These are phyloP conservation scores for Columbina picui DNA, from an alignment of 2,113 vertebrate species.

Conservation along the genomic window DNA sequence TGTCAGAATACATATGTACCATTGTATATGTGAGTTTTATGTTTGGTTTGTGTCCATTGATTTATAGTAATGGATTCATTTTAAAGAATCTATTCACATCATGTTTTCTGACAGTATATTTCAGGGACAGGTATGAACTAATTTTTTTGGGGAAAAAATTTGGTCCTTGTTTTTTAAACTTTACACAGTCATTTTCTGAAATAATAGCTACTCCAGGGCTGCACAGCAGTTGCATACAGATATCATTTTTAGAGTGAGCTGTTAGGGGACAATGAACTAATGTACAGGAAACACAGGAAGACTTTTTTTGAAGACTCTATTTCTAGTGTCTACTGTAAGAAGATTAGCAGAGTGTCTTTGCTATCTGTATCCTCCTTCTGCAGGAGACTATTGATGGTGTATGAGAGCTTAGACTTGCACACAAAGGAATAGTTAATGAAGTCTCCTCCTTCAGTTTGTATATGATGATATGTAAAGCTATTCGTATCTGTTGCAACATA, in stretches of 20 bases:
- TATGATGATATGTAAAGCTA: not conserved
- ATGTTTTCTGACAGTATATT: not conserved
- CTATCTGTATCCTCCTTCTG: not conserved
- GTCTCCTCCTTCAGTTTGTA: not conserved
- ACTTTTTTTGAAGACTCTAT: not conserved
- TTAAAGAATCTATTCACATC: not conserved
- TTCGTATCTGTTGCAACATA: not conserved
- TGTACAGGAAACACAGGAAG: not conserved
- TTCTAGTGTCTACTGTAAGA: not conserved
- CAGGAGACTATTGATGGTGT: not conserved
- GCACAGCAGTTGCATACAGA: not conserved
- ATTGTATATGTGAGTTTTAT: not conserved
- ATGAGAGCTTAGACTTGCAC: not conserved
- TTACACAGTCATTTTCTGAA: not conserved
- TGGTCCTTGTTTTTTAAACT: not conserved
- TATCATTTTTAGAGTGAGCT: not conserved
- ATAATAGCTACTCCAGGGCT: not conserved
- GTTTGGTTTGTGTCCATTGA: not conserved
- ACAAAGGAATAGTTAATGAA: not conserved
- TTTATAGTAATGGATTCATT: not conserved
- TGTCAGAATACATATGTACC: not conserved
- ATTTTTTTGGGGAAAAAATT: not conserved
- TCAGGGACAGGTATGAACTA: not conserved
- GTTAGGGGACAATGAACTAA: not conserved
- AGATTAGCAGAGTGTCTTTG: not conserved